Conservation (phyloP, 2,113 vertebrate genomes). For the Protobothrops mucrosquamatus region DNA sequence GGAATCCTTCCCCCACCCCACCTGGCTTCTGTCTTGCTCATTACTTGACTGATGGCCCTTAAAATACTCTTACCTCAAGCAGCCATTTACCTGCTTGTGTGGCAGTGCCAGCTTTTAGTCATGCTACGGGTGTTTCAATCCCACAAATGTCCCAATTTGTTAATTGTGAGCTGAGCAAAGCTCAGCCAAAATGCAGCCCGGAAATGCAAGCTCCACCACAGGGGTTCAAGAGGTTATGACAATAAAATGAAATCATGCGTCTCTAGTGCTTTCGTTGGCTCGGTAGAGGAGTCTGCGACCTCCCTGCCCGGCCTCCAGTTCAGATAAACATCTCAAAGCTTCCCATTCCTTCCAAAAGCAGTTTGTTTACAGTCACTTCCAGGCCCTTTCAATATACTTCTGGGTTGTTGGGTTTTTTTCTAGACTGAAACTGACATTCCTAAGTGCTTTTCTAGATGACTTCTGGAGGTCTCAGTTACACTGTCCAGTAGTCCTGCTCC, state of each 20-base stretch:
- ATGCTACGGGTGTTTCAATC: not conserved
- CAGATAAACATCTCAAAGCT: constrained; percentile 20
- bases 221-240: not conserved
- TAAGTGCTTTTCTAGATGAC: not conserved
- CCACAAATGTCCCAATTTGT: not conserved
- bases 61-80: not conserved
- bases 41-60: not conserved
- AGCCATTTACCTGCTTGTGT: not conserved
- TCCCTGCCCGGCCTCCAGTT: not conserved
- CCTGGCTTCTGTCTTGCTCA: not conserved
- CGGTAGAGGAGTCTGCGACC: not conserved
- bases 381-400: not conserved
- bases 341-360: not conserved
- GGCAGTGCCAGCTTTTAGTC: not conserved
- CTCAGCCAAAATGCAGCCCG: not conserved
- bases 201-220: not conserved
- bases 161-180: not conserved
- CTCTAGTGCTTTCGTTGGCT: not conserved
- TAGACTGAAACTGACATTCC: not conserved
- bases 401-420: not conserved
- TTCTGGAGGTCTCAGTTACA: not conserved
- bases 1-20: not conserved
- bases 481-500: not conserved
- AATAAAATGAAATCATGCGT: not conserved
- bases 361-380: constrained; percentile 10